A percentile compares a stretch with the other conserved stretches of the same genome.
These are phyloP conservation scores for Diadegma fenestrale DNA, from an alignment of 2,888 invertebrate species.

Conservation along the genomic window DNA sequence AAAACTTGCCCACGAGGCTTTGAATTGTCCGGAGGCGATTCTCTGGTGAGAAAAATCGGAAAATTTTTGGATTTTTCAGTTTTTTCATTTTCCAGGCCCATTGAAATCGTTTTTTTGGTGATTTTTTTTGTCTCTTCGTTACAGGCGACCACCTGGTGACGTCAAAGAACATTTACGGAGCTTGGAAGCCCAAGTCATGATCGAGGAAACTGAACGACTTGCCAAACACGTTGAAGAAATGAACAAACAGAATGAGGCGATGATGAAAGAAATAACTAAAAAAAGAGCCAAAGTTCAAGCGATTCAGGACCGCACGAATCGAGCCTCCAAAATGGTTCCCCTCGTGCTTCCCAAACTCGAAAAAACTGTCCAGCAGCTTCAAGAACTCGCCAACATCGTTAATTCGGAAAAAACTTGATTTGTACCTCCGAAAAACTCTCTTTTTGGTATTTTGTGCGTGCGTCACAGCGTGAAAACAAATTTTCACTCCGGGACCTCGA, in stretches of 20 bases:
- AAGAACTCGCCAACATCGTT: constrained; percentile 54
- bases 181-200: constrained; percentile 75
- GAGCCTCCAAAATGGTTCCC: constrained; percentile 59
- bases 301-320: constrained; percentile 66
- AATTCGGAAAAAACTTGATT: constrained; percentile 22
- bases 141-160: constrained; percentile 81
- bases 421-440: background rate
- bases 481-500: too few species aligned
- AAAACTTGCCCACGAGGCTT: constrained; percentile 71
- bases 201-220: constrained; percentile 72
- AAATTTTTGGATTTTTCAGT: background rate
- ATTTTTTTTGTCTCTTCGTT: background rate
- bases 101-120: too few species aligned
- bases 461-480: too few species aligned
- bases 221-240: constrained; percentile 71
- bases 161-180: constrained; percentile 77
- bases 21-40: constrained; percentile 61
- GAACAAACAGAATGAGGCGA: constrained; percentile 76
- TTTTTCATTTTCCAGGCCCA: too few species aligned
- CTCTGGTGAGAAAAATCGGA: constrained; percentile 73
- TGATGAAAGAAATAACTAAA: constrained; percentile 72
- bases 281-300: constrained; percentile 68
- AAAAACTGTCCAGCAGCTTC: constrained; percentile 67
- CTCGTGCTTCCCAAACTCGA: constrained; percentile 66
- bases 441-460: background rate